A percentile compares a stretch with the other conserved stretches of the same genome.
Conservation (phyloP, 2,797 vertebrate species). For the Phylloscopus collybita region DNA sequence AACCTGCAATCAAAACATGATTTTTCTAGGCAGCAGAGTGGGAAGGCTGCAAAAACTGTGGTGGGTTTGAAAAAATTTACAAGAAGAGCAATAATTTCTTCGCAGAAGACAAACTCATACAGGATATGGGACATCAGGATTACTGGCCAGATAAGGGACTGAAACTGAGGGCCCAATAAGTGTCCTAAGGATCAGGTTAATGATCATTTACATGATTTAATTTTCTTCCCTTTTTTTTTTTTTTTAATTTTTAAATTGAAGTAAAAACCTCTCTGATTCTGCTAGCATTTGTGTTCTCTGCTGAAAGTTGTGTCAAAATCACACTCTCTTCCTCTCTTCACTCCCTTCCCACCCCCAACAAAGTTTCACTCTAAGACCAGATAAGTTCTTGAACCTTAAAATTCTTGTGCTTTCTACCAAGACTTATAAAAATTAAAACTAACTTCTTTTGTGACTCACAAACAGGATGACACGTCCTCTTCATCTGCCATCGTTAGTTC, state of each 20-base stretch:
- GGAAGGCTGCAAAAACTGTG: background rate
- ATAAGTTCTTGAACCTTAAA: background rate
- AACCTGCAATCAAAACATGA: background rate
- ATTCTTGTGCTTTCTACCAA: background rate
- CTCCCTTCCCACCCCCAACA: background rate
- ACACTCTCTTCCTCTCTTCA: fast-evolving
- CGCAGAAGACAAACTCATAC: background rate
- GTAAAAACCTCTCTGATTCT: fast-evolving
- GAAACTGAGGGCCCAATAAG: background rate
- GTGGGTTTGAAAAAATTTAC: background rate
- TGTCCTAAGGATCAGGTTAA: background rate
- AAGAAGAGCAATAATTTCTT: background rate
- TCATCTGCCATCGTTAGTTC: background rate
- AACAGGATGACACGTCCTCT: background rate
- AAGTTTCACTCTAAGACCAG: background rate
- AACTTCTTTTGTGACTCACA: background rate
- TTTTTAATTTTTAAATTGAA: background rate
- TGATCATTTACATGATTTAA: background rate
- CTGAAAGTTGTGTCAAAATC: background rate
- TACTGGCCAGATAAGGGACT: background rate
- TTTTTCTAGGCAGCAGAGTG: background rate
- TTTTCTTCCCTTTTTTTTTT: background rate
- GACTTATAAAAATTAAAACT: background rate
- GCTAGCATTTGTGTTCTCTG: background rate
- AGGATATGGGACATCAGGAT: background rate